These are phyloP conservation scores for Myrmecophaga tridactyla DNA, from an alignment of 2,113 vertebrate genomes.

Conservation along the genomic window DNA sequence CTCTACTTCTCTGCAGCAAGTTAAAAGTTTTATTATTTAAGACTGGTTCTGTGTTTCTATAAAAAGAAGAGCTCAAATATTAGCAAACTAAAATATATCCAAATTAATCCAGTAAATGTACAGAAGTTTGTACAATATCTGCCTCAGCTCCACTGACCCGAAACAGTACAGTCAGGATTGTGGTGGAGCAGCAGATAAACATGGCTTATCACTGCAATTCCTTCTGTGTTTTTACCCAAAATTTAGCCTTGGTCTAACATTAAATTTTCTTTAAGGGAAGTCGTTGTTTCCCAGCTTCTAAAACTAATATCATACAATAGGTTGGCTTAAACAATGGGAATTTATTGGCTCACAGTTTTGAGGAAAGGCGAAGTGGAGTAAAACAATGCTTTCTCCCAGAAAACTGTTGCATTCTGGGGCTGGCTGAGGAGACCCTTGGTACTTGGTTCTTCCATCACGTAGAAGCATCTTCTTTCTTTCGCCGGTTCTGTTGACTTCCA, in stretches of 20 bases:
- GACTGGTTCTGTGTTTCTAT: background rate
- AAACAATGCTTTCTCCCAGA: no score
- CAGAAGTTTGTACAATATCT: background rate
- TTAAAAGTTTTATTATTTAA: background rate
- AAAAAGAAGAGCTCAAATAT: background rate
- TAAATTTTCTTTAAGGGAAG: background rate
- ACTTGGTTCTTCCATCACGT: no score
- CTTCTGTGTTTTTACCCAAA: background rate
- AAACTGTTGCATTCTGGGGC: no score
- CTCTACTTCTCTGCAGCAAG: background rate
- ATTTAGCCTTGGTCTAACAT: background rate
- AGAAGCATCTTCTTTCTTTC: no score
- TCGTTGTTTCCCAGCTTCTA: no score
- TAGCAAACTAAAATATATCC: background rate
- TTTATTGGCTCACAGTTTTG: no score
- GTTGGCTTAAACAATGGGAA: no score
- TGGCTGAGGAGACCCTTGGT: no score
- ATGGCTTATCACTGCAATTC: background rate
- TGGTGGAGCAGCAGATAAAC: background rate
- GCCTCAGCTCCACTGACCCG: background rate
- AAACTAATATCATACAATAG: no score
- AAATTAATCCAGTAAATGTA: background rate
- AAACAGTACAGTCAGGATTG: background rate
- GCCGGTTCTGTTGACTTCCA: no score
- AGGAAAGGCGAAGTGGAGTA: no score